phyloP scores from a whole-genome alignment of 2,797 vertebrate genomes.

The Coregonus sp. region DNA sequence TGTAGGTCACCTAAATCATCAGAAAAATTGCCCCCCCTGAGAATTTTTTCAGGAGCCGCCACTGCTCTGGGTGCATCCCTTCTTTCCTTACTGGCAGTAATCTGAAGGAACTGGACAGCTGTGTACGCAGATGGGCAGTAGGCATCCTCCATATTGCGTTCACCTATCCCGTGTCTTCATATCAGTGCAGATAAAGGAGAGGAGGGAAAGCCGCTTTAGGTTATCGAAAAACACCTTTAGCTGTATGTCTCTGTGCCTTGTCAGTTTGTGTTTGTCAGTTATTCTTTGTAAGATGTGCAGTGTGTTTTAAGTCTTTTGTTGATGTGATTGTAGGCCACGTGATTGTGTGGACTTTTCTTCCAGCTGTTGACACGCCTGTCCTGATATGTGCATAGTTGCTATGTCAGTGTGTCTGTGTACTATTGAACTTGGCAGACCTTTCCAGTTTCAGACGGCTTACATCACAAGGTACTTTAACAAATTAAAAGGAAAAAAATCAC shows the following conservation, averaged over 20 bases:
- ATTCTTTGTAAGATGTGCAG: too few species aligned
- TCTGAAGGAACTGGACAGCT: background rate
- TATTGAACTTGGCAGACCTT: constrained; percentile 22
- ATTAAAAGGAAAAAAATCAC: constrained; percentile 47
- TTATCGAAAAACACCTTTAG: background rate
- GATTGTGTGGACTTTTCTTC: too few species aligned
- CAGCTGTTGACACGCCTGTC: too few species aligned
- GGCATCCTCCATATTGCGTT: background rate
- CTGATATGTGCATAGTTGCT: constrained; percentile 12
- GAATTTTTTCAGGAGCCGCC: too few species aligned
- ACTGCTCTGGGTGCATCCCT: background rate
- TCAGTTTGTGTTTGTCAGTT: too few species aligned
- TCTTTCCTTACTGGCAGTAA: background rate
- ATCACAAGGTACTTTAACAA: constrained; percentile 65
- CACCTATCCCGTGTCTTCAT: background rate
- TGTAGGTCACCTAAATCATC: too few species aligned
- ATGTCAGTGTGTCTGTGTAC: constrained; percentile 15
- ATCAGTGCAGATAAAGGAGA: background rate
- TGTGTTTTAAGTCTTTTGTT: too few species aligned
- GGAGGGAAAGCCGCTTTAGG: background rate
- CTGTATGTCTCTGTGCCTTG: too few species aligned
- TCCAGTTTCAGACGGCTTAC: constrained; percentile 46
- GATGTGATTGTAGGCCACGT: too few species aligned
- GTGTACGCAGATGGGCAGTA: background rate
- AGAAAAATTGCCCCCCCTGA: too few species aligned